Evolutionary conservation across 2,888 invertebrate species (phyloP), one percentile per base, ranked within the genome.

Genomic region (Lymantria monacha): DNA sequence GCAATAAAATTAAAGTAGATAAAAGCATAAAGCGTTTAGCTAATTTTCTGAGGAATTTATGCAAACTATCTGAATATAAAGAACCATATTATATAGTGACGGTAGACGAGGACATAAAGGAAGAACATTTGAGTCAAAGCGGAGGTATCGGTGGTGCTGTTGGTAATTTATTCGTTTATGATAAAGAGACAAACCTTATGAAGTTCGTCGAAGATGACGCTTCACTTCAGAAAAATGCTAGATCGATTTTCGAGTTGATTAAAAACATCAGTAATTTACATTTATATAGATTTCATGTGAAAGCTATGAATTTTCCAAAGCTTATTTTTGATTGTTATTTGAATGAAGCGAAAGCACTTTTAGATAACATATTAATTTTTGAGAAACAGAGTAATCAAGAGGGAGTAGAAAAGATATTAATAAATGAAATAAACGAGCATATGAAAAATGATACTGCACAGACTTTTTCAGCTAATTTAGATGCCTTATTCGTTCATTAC

Each of bases 231-330:
- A 36, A 15, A 15, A 40, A 54, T 11, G 52, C 62, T 0, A 57
- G n/a, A 36, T 37, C 8, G n/a, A 37, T 50, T 31, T 53, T 45
- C 10, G 22, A 43, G 0, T 31, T 62, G 5, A 30, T 42, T 11
- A 30, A 8, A 13, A 38, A 49, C 8, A 30, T 55, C 0, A 8
- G 40, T 2, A 42, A 63, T 46, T 38, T 63, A 9, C n/a, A 57
- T 0, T 44, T 48, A 13, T 63, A 53, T 36, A 51, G 38, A 43
- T 44, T 63, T 8, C 41, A 51, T 7, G 41, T 53, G 0, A 60
- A 53, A 30, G 42, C 52, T 9, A 40, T 54, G 12, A 51, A 44
- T 5, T 64, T 63, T n/a, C 63, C 63, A 8, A 63, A 55, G 51
- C 43, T 61, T 0, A 30, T 44, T 9, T 51, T 63, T 0, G 43